These are phyloP conservation scores for Stylophora pistillata DNA, from an alignment of 64 coral and sea anemone genomes.

Conservation along the genomic window DNA sequence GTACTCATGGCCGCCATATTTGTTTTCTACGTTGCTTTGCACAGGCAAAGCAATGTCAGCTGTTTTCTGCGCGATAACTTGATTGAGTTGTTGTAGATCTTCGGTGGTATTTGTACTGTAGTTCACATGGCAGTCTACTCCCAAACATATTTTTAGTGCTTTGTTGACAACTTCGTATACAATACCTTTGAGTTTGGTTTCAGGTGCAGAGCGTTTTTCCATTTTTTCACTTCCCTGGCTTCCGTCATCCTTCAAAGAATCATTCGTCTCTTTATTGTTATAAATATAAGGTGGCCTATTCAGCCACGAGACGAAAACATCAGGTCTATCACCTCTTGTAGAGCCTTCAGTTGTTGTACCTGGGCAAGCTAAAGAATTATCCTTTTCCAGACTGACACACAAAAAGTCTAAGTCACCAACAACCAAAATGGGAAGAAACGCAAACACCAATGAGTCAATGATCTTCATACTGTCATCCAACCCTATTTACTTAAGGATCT, in stretches of 20 bases:
- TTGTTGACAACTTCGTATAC: background rate
- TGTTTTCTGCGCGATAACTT: background rate
- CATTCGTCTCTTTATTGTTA: too few species aligned
- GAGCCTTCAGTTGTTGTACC: background rate
- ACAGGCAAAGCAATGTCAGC: background rate
- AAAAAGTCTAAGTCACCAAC: background rate
- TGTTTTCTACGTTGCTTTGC: background rate
- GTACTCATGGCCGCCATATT: background rate
- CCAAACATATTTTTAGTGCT: background rate
- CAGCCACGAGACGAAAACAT: background rate
- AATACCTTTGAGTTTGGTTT: background rate
- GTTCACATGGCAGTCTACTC: background rate
- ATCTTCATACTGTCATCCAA: too few species aligned
- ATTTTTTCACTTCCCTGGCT: background rate
- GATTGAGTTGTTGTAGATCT: constrained; percentile 2
- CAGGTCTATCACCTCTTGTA: background rate
- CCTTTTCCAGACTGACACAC: background rate
- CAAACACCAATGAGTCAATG: background rate
- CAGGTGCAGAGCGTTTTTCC: too few species aligned
- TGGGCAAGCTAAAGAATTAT: background rate
- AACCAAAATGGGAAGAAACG: background rate
- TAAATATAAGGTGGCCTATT: background rate
- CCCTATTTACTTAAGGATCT: too few species aligned
- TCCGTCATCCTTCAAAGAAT: background rate
- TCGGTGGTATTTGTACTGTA: background rate